Evolutionary conservation across 2,888 invertebrate species (phyloP).

Genomic region (Meghimatium bilineatum): DNA sequence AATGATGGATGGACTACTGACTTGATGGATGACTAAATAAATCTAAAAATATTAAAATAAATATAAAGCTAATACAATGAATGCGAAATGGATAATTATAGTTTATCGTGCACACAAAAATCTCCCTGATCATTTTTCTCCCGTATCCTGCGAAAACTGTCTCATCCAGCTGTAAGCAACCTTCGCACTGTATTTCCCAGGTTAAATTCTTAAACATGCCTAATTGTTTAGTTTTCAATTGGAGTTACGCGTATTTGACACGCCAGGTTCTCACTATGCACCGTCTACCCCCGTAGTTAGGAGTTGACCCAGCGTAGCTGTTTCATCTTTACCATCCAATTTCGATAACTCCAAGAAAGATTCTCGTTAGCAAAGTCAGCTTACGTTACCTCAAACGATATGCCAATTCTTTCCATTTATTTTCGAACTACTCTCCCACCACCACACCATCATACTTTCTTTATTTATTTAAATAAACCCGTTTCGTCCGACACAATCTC

Average conservation of each 20-base stretch:
- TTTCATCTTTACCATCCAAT: constrained; percentile 27
- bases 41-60: too few relatives aligned
- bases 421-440: constrained; percentile 11
- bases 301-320: not conserved
- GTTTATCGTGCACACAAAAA: too few relatives aligned
- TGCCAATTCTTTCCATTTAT: constrained; percentile 38
- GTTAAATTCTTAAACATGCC: constrained; percentile 5
- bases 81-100: too few relatives aligned
- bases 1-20: too few relatives aligned
- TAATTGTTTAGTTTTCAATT: constrained; percentile 28
- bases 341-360: not conserved
- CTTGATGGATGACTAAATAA: too few relatives aligned
- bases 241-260: constrained; percentile 11
- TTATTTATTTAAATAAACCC: constrained; percentile 18
- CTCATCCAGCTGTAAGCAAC: too few relatives aligned
- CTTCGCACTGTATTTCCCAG: not conserved
- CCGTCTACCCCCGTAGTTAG: constrained; percentile 1
- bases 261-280: not conserved
- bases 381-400: constrained; percentile 26
- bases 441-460: not conserved
- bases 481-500: not conserved
- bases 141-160: not conserved
- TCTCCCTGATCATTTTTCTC: not conserved
- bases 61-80: too few relatives aligned
- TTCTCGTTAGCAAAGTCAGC: constrained; percentile 20